Percentiles rank a stretch among this genome's conserved stretches.
Evolutionary conservation across 1,140 invertebrate genomes (phyloP).

Genomic region (Diorhabda sublineata): DNA sequence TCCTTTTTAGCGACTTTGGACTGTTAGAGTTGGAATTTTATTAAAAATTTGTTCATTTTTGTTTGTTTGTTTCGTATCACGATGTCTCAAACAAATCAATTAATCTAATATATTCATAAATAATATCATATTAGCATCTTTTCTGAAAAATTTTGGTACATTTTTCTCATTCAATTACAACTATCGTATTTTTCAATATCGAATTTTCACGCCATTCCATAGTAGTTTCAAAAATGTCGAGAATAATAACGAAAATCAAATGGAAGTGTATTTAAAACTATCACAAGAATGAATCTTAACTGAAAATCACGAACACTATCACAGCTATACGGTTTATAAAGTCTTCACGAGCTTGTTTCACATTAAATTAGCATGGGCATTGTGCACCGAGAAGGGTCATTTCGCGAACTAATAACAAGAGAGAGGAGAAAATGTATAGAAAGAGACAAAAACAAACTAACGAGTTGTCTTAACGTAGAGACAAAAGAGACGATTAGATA

Average conservation of each 20-base stretch:
- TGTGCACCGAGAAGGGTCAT: slow-evolving; percentile 16
- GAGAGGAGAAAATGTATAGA: slow-evolving; percentile 3
- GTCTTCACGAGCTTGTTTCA: slow-evolving; percentile 7
- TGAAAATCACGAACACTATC: neutral
- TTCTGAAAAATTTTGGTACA: neutral
- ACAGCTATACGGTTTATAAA: slow-evolving; percentile 4
- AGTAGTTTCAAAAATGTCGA: neutral
- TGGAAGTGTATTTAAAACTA: neutral
- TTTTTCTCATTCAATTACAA: neutral
- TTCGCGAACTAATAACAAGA: slow-evolving; percentile 3
- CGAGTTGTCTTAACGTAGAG: slow-evolving; percentile 28
- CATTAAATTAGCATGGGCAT: slow-evolving; percentile 27
- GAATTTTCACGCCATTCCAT: neutral
- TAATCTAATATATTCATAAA: too few species aligned
- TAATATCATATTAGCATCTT: too few species aligned
- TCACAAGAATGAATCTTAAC: slow-evolving; percentile 3
- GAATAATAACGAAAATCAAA: neutral
- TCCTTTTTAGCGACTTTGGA: too few species aligned
- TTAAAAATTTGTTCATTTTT: too few species aligned
- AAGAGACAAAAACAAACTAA: slow-evolving; percentile 19
- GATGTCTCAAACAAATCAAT: too few species aligned
- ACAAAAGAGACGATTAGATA: slow-evolving; percentile 40
- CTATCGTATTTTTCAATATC: neutral
- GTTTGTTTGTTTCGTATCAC: too few species aligned
- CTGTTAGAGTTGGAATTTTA: too few species aligned